A percentile compares a stretch with the other conserved stretches of the same genome.
phyloP scores from a whole-genome alignment of 1,140 invertebrate genomes.

The Danaus plexippus region DNA sequence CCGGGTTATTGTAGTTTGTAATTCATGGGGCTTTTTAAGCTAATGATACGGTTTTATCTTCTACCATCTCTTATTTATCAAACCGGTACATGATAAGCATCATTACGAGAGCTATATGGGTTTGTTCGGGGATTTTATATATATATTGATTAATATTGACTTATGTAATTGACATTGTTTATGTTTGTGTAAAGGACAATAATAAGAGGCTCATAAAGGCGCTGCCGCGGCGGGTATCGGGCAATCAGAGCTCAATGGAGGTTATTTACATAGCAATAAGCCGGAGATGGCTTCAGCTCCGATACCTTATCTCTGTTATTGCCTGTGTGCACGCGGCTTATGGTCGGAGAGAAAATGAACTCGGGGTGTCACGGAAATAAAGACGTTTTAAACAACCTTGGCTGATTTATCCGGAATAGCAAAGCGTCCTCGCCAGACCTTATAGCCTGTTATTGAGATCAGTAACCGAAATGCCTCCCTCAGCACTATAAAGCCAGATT shows the following conservation, averaged over 20 bases:
- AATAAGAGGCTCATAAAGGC: slow-evolving; percentile 55
- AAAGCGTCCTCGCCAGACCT: slow-evolving; percentile 13
- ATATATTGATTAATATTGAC: slow-evolving; percentile 12
- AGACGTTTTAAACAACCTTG: slow-evolving; percentile 47
- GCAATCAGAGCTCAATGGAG: slow-evolving; percentile 56
- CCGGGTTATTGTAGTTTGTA: slow-evolving; percentile 60
- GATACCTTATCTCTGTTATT: slow-evolving; percentile 57
- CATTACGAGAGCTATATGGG: slow-evolving; percentile 5
- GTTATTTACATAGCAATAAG: slow-evolving; percentile 70
- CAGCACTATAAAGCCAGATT: neutral
- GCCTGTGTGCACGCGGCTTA: slow-evolving; percentile 60
- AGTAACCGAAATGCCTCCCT: slow-evolving; percentile 17
- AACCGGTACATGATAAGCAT: slow-evolving; percentile 29
- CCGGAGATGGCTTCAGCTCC: slow-evolving; percentile 46
- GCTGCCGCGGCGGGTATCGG: slow-evolving; percentile 53
- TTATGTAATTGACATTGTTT: slow-evolving; percentile 22
- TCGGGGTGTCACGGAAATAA: slow-evolving; percentile 50
- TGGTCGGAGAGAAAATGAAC: slow-evolving; percentile 57
- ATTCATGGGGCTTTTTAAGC: slow-evolving; percentile 67
- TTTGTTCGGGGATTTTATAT: slow-evolving; percentile 8
- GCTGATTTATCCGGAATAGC: slow-evolving; percentile 42
- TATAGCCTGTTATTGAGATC: slow-evolving; percentile 21
- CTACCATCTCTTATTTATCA: slow-evolving; percentile 31
- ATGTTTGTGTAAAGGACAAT: slow-evolving; percentile 35
- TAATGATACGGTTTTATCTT: slow-evolving; percentile 69